phyloP scores from a whole-genome alignment of 1,140 invertebrate species.

The Orussus abietinus region DNA sequence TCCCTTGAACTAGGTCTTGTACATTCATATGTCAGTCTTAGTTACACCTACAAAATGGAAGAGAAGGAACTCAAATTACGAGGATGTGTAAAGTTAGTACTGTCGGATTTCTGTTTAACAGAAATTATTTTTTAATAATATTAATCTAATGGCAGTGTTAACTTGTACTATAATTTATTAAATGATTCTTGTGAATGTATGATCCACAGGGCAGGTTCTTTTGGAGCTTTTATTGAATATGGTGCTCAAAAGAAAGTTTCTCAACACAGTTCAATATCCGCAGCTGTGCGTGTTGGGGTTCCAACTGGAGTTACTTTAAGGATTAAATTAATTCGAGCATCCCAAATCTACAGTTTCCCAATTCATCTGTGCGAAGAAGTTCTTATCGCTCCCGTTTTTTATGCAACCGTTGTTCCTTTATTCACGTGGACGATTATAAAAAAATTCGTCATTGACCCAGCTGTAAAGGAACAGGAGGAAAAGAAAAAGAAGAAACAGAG shows the following conservation, averaged over 20 bases:
- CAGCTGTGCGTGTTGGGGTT: slow-evolving; percentile 76
- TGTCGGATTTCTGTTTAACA: slow-evolving; percentile 11
- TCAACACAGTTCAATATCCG: slow-evolving; percentile 82
- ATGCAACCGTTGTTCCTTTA: slow-evolving; percentile 84
- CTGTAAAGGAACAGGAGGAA: slow-evolving; percentile 71
- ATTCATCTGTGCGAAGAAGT: slow-evolving; percentile 89
- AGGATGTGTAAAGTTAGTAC: slow-evolving; percentile 71
- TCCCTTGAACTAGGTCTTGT: slow-evolving; percentile 78
- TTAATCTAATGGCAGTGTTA: not conserved
- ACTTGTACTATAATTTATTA: slow-evolving; percentile 5
- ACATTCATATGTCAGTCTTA: slow-evolving; percentile 72
- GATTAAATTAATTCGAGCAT: slow-evolving; percentile 80
- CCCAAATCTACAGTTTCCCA: slow-evolving; percentile 85
- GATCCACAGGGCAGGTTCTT: slow-evolving; percentile 72
- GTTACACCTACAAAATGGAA: slow-evolving; percentile 73
- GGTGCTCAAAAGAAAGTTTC: slow-evolving; percentile 91
- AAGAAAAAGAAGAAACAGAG: slow-evolving; percentile 71
- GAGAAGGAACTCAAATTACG: slow-evolving; percentile 74
- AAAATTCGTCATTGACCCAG: slow-evolving; percentile 83
- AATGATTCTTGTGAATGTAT: not conserved
- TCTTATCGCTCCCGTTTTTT: slow-evolving; percentile 84
- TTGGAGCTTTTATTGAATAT: slow-evolving; percentile 83
- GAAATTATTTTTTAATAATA: not conserved
- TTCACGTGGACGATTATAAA: slow-evolving; percentile 78
- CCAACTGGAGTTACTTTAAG: slow-evolving; percentile 85